Percentiles rank a stretch among this genome's conserved stretches.
Conservation (phyloP, 2,113 vertebrate genomes). For the Lophura nycthemera region DNA sequence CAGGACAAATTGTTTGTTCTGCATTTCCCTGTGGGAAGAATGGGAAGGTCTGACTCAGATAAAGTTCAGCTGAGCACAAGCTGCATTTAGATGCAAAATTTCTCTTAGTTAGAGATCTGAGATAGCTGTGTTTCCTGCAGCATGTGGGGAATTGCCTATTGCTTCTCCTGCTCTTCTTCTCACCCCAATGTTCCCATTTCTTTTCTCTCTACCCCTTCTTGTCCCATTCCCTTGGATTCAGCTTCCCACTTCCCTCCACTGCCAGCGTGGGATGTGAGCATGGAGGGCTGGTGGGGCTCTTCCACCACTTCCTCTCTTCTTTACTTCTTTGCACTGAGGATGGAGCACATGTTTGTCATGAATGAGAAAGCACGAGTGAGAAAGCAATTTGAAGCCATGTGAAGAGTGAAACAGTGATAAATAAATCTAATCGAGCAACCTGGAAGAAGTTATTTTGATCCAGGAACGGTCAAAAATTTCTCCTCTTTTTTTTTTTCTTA, state of each 20-base stretch:
- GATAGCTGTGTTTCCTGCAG: not conserved
- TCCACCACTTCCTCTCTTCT: not conserved
- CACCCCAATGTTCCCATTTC: rapidly evolving
- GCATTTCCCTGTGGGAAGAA: not conserved
- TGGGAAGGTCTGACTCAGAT: not conserved
- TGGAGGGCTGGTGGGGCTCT: not conserved
- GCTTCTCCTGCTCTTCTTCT: not conserved
- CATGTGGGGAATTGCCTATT: rapidly evolving
- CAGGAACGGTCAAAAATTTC: not conserved
- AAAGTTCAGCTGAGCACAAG: not conserved
- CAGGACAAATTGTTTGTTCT: not conserved
- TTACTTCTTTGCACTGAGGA: not conserved
- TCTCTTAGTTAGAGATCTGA: not conserved
- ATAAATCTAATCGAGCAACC: not conserved
- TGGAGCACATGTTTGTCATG: not conserved
- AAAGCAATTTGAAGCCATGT: not conserved
- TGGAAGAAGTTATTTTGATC: not conserved
- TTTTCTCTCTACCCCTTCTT: not conserved
- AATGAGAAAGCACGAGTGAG: constrained; percentile 3
- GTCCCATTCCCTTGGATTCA: not conserved
- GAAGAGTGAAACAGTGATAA: constrained; percentile 1
- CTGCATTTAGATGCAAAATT: not conserved
- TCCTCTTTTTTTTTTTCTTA: not conserved
- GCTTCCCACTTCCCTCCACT: not conserved
- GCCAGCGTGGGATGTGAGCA: not conserved